Conservation (phyloP, 2,113 vertebrate genomes). For the Gallinago media region DNA sequence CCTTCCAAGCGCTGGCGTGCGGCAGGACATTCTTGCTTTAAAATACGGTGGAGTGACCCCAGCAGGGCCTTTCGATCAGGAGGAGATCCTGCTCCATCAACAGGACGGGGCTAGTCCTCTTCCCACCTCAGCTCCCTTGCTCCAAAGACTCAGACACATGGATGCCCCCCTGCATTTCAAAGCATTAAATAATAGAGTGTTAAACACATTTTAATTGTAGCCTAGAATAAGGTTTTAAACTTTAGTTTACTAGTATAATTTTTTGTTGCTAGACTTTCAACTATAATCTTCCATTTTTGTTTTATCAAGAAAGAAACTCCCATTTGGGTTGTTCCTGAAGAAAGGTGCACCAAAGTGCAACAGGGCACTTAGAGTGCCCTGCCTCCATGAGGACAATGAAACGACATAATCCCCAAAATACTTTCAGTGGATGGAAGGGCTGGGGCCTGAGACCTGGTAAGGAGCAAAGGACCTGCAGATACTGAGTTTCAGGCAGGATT, state of each 20-base stretch:
- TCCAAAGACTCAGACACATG: too few relatives aligned
- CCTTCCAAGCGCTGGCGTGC: neutral
- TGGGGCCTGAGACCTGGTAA: neutral
- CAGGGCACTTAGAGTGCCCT: too few relatives aligned
- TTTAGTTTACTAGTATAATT: neutral
- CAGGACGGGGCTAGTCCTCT: too few relatives aligned
- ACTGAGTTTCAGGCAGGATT: neutral
- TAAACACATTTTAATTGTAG: neutral
- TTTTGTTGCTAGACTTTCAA: neutral
- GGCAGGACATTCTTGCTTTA: conserved; percentile 22
- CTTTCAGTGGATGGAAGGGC: neutral
- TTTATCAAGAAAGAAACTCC: neutral
- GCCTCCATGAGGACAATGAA: neutral
- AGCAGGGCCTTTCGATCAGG: neutral
- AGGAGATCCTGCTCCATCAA: neutral
- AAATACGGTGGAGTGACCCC: neutral
- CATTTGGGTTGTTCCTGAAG: neutral
- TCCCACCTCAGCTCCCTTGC: too few relatives aligned
- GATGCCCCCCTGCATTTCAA: rapidly evolving
- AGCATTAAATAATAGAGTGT: neutral
- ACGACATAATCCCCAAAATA: neutral
- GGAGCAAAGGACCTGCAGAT: neutral
- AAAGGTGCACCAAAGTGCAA: neutral
- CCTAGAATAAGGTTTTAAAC: neutral
- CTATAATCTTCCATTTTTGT: neutral